phyloP scores from a whole-genome alignment of 2,888 invertebrate genomes.

The Lagria hirta region DNA sequence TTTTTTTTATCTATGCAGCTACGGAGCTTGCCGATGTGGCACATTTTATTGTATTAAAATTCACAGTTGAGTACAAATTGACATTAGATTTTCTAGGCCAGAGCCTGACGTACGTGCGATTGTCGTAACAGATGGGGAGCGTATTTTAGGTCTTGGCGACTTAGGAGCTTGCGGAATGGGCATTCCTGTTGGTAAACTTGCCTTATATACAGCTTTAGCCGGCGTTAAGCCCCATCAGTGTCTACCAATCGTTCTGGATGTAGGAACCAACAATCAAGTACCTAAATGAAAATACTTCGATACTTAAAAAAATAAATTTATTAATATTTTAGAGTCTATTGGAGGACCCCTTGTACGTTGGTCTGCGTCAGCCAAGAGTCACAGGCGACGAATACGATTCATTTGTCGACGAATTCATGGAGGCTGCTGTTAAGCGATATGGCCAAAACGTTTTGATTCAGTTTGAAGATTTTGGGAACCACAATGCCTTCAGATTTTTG shows the following conservation, averaged over 20 bases:
- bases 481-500: slow-evolving; percentile 93
- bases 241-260: slow-evolving; percentile 90
- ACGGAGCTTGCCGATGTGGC: too few relatives aligned
- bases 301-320: slow-evolving; percentile 3
- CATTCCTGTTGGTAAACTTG: slow-evolving; percentile 95
- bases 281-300: not conserved
- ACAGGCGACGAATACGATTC: slow-evolving; percentile 87
- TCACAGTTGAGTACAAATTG: too few relatives aligned
- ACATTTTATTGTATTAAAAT: too few relatives aligned
- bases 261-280: slow-evolving; percentile 90
- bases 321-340: slow-evolving; percentile 65
- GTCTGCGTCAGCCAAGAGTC: slow-evolving; percentile 81
- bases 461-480: slow-evolving; percentile 93
- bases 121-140: slow-evolving; percentile 95
- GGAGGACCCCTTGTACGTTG: slow-evolving; percentile 94
- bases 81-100: slow-evolving; percentile 61
- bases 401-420: slow-evolving; percentile 97
- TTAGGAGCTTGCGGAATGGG: slow-evolving; percentile 98
- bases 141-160: slow-evolving; percentile 95
- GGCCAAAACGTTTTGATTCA: slow-evolving; percentile 83
- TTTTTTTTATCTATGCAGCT: too few relatives aligned
- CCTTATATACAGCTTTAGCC: slow-evolving; percentile 93
- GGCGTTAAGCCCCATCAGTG: slow-evolving; percentile 97
- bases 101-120: slow-evolving; percentile 83
- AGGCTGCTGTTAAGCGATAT: slow-evolving; percentile 83